Percentiles rank a stretch among this genome's conserved stretches.
phyloP scores from a whole-genome alignment of 2,888 invertebrate genomes.

The Drosophila diplacantha region DNA sequence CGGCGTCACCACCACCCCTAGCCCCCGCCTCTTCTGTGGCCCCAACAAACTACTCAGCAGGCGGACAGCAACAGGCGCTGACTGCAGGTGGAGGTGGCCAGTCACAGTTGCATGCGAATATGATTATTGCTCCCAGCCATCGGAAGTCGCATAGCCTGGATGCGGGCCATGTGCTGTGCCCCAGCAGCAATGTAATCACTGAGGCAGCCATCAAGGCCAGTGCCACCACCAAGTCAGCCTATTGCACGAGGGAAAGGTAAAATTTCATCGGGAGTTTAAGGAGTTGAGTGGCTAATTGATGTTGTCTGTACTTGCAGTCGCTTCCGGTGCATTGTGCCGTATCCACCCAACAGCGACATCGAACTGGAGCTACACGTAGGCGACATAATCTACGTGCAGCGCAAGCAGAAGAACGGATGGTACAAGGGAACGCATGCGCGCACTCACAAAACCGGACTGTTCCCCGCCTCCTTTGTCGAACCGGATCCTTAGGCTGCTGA shows the following conservation, averaged over 20 bases:
- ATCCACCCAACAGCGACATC: constrained; percentile 95
- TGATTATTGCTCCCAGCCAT: constrained; percentile 78
- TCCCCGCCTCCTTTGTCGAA: constrained; percentile 96
- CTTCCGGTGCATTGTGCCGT: constrained; percentile 94
- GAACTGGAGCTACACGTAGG: constrained; percentile 93
- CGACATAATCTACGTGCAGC: constrained; percentile 93
- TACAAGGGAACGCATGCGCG: constrained; percentile 94
- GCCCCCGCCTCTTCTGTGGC: constrained; percentile 34
- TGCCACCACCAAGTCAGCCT: constrained; percentile 74
- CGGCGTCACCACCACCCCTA: constrained; percentile 48
- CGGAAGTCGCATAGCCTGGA: constrained; percentile 91
- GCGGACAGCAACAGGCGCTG: constrained; percentile 33
- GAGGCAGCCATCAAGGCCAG: constrained; percentile 74
- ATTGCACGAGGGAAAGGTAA: constrained; percentile 78
- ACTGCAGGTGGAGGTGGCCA: constrained; percentile 20
- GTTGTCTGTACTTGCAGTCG: constrained; percentile 75
- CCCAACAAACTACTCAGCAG: constrained; percentile 37
- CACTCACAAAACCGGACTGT: constrained; percentile 94
- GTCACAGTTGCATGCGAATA: constrained; percentile 62
- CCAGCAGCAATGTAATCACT: constrained; percentile 51
- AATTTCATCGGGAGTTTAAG: neutral
- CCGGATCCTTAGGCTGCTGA: constrained; percentile 76
- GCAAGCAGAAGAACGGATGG: constrained; percentile 96
- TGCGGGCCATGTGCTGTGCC: constrained; percentile 79
- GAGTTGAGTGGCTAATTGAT: neutral